Evolutionary conservation across 2,888 invertebrate species (phyloP).

Genomic region (Scrobipalpa costella): DNA sequence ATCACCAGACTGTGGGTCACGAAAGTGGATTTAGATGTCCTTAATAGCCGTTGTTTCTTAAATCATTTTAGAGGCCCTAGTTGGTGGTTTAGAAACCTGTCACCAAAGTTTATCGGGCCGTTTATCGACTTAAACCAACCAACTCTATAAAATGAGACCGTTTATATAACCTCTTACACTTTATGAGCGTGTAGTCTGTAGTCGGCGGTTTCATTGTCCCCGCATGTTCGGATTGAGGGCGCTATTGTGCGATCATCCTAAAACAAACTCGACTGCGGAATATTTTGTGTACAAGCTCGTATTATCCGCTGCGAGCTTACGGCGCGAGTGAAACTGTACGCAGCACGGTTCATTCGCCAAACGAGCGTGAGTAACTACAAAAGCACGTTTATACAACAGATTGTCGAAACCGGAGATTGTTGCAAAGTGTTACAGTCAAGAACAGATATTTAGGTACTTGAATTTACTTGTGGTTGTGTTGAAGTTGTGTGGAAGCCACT

Average conservation of each 20-base stretch:
- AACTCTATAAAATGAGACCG: too few relatives aligned
- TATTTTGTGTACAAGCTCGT: constrained; percentile 18
- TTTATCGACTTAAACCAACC: too few relatives aligned
- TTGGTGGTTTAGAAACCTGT: too few relatives aligned
- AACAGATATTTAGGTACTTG: too few relatives aligned
- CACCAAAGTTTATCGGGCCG: too few relatives aligned
- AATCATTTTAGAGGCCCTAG: too few relatives aligned
- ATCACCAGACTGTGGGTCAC: too few relatives aligned
- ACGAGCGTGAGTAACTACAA: constrained; percentile 7
- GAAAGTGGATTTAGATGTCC: too few relatives aligned
- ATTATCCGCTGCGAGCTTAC: background rate
- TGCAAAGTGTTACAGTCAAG: background rate
- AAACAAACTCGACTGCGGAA: constrained; percentile 19
- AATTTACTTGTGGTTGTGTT: too few relatives aligned
- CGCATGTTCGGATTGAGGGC: constrained; percentile 25
- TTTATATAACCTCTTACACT: constrained; percentile 24
- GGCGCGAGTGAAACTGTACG: background rate
- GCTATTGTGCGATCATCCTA: constrained; percentile 17
- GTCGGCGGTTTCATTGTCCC: constrained; percentile 29
- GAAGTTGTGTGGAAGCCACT: too few relatives aligned
- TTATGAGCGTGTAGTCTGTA: constrained; percentile 26
- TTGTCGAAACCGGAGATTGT: background rate
- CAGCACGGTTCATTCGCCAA: constrained; percentile 6
- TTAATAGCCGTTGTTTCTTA: too few relatives aligned
- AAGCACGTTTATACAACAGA: background rate